Evolutionary conservation across 92 coral and sea anemone genomes (phyloP).

Genomic region (Bergia puertoricense): DNA sequence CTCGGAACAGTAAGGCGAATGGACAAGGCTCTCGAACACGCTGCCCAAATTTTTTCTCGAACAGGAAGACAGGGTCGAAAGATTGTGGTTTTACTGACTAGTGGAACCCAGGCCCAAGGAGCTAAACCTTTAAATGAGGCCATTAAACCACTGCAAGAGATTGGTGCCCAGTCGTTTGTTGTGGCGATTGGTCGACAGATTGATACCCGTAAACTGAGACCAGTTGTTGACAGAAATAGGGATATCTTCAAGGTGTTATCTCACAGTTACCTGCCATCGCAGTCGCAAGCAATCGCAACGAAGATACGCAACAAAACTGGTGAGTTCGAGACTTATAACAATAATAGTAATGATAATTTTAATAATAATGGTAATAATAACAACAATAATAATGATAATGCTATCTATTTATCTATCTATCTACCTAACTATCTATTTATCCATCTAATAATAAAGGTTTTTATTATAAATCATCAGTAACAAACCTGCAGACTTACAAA

Average conservation of each 20-base stretch:
- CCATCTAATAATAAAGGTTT: no score
- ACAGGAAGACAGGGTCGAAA: conserved; percentile 14
- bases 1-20: conserved; percentile 21
- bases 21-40: conserved; percentile 20
- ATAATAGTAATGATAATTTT: no score
- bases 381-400: no score
- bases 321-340: not conserved
- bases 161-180: conserved; percentile 26
- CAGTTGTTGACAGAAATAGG: conserved; percentile 27
- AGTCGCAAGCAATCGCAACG: conserved; percentile 4
- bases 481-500: no score
- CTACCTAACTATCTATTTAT: no score
- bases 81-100: conserved; percentile 5
- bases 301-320: conserved; percentile 27
- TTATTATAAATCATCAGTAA: no score
- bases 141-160: conserved; percentile 2
- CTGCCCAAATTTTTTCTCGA: conserved; percentile 1
- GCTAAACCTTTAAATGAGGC: conserved; percentile 10
- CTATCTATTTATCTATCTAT: no score
- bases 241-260: conserved; percentile 14
- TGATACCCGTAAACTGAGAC: not conserved
- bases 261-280: not conserved
- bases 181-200: conserved; percentile 14
- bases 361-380: no score
- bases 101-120: not conserved